Evolutionary conservation across 92 coral and sea anemone species (phyloP).

Genomic region (Metridium senile): DNA sequence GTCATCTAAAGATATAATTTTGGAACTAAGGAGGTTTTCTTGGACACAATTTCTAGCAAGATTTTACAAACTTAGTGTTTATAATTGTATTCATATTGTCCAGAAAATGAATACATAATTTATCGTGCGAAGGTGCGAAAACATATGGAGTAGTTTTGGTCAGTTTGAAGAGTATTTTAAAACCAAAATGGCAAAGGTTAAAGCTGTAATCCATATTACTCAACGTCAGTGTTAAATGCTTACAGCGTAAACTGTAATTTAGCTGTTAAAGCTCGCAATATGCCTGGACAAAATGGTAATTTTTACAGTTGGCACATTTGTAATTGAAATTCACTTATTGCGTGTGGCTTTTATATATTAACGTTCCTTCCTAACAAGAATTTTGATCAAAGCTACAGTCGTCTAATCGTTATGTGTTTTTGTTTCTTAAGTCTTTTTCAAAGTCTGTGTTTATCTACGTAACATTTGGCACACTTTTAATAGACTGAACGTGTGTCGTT

Average conservation of each 20-base stretch:
- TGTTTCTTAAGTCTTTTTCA: too few species aligned
- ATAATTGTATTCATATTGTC: conserved; percentile 7
- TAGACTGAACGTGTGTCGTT: too few species aligned
- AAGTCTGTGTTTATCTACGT: too few species aligned
- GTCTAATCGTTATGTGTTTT: too few species aligned
- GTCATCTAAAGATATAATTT: not conserved
- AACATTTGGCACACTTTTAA: too few species aligned
- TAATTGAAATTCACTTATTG: too few species aligned
- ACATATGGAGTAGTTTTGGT: not conserved
- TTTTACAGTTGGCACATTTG: too few species aligned
- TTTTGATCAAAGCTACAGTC: too few species aligned
- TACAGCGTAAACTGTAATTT: not conserved
- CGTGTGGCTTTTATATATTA: too few species aligned
- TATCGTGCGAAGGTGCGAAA: not conserved
- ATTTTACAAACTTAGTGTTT: too few species aligned
- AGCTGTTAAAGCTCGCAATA: not conserved
- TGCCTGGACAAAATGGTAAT: too few species aligned
- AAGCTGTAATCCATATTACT: not conserved
- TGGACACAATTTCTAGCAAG: not conserved
- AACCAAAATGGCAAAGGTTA: conserved; percentile 1
- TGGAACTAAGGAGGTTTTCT: not conserved
- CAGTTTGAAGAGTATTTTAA: not conserved
- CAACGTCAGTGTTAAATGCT: not conserved
- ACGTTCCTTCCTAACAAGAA: too few species aligned
- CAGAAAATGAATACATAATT: conserved; percentile 12